Percentiles rank a stretch among this genome's conserved stretches.
phyloP scores from a whole-genome alignment of 2,113 vertebrate genomes.

The Prionailurus viverrinus region DNA sequence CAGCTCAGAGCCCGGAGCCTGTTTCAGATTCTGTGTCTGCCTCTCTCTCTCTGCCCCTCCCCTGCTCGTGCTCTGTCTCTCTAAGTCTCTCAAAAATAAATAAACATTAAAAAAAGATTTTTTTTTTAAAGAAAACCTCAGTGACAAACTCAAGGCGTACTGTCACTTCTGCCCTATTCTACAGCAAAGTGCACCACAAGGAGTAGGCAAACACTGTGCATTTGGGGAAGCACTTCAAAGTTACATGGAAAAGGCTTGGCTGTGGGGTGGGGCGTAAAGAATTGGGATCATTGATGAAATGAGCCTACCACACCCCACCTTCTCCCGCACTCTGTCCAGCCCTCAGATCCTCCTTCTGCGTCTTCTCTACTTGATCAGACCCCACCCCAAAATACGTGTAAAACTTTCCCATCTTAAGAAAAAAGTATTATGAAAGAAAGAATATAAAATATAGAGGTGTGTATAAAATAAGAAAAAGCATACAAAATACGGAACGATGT shows the following conservation, averaged over 20 bases:
- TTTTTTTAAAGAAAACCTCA: background rate
- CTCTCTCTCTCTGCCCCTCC: no score
- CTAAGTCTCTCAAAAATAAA: no score
- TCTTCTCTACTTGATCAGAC: background rate
- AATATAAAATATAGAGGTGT: background rate
- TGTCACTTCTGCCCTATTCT: background rate
- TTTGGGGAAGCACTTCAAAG: background rate
- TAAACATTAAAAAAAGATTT: no score
- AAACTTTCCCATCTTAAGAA: background rate
- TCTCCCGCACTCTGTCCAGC: rapidly evolving
- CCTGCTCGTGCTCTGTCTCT: no score
- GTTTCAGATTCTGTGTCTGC: no score
- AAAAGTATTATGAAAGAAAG: background rate
- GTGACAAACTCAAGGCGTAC: background rate
- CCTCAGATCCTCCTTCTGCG: background rate
- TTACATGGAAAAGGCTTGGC: background rate
- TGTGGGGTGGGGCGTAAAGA: background rate
- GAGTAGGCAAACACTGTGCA: no score
- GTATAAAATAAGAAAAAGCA: background rate
- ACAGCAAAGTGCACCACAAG: rapidly evolving
- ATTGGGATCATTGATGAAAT: background rate
- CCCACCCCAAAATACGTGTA: background rate
- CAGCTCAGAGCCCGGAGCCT: no score
- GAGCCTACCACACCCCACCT: no score
- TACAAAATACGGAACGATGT: background rate